Base-by-base conservation (phyloP, 2,113 vertebrate genomes). In the Amazona vittata region DNA sequence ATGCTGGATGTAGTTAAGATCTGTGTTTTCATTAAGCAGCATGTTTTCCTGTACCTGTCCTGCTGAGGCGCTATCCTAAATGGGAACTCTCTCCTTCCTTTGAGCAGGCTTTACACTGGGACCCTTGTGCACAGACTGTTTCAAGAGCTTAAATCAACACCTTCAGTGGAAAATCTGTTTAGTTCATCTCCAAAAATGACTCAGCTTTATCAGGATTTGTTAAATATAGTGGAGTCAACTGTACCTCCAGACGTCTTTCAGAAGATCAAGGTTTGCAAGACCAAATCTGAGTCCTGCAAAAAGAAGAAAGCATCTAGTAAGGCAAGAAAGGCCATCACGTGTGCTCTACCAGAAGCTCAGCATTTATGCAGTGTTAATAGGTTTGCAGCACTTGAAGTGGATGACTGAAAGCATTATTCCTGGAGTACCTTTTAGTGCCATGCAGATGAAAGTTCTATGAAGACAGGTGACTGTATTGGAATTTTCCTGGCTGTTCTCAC, bases 31-130 rank as follows among this genome's bases (percentile, higher is more conserved):
- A 35, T 8, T 18, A 11, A 83, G 9, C 21, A 78, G 18, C 17
- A 11, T 15, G 22, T n/a, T 80, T 33, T 80, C 93, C 37, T 78
- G 8, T 67, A 74, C 28, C 17, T 88, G 39, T 53, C 39, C 52
- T 70, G 16, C 37, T 47, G 33, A 75, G 21, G 17, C 47, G 16
- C 2, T 3, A 33, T 70, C 77, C 77, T 76, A 91, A 94, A 69
- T 21, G 13, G 59, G 13, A 29, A 37, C 80, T 93, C 28, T 87
- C 35, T 75, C 71, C 73, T 94, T 65, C n/a, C 67, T 25, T 69
- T 90, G 85, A 70, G 53, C 95, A 99, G 99, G 96, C 80, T 99
- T 89, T 99, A 98, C 89, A 99, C 92, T 31, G 99, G 99, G n/a
- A 99, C 98, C 65, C 96, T 99, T 87, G 98, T 99, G 18, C 99